Evolutionary conservation across 2,797 vertebrate species (phyloP), one percentile per base, ranked within the genome.

Genomic region (Enteromius fasciolatus): DNA sequence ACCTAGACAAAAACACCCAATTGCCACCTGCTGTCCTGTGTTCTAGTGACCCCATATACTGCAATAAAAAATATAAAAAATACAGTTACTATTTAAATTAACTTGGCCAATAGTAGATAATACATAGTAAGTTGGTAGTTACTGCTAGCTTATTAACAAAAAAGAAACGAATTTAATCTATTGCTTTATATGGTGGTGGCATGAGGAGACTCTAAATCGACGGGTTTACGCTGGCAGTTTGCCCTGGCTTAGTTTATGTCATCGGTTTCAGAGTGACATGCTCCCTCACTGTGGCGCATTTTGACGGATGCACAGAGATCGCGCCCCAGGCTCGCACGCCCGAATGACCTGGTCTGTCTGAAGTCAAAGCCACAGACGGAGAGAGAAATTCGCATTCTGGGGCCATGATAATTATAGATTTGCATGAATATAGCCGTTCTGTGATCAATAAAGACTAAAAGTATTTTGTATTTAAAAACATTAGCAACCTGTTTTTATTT

Each of bases 221-320:
- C 50, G 44, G 67, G 44, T 78, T 73, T 66, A 83, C 0, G 44
- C 52, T 36, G 44, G 57, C 36, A 78, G 23, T 70, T 61, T 76
- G 66, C 69, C 67, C 66, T 69, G 46, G 75, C 70, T 77, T 28
- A 76, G 85, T 82, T 74, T 76, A 84, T 88, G 78, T 77, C 85
- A 85, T 84, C 85, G 44, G 68, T 84, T 84, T 85, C 76, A 82
- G 59, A 80, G 82, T 82, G 82, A 85, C 82, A 80, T 20, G 67
- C 67, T 57, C 63, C 82, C 77, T 84, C 68, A 41, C 54, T 83
- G 59, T 78, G 46, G 76, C 20, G 68, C 80, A 63, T 87, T 84
- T 84, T 86, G 83, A 85, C 75, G 82, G 76, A 83, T 78, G 83
- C 77, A 33, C 75, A 64, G 83, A 68, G 78, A 75, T 54, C 48